Conservation (phyloP, 2,797 vertebrate genomes). For the Bryconaethiops microstoma region DNA sequence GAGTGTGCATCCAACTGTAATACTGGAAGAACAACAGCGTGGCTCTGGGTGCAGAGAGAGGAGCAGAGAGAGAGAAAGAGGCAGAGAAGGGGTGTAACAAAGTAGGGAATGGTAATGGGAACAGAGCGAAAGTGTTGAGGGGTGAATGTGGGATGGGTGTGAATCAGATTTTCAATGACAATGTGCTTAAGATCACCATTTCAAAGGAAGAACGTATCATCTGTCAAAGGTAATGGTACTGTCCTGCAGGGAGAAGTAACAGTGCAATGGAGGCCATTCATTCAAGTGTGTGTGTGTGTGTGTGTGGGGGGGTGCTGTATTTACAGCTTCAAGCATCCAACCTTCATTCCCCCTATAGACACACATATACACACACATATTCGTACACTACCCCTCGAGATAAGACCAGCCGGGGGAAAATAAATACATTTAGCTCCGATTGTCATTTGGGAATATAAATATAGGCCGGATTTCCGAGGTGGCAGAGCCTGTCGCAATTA, state of each 20-base stretch:
- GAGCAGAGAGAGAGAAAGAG: slow-evolving; percentile 33
- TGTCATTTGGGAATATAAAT: slow-evolving; percentile 61
- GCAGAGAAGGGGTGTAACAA: slow-evolving; percentile 26
- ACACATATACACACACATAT: slow-evolving; percentile 19
- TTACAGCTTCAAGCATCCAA: slow-evolving; percentile 48
- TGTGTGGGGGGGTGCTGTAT: slow-evolving; percentile 41
- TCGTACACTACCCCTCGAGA: not conserved
- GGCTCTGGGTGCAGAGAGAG: slow-evolving; percentile 59
- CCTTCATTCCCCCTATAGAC: slow-evolving; percentile 52
- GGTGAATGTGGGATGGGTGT: slow-evolving; percentile 58
- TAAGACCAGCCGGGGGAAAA: slow-evolving; percentile 64
- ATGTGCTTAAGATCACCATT: slow-evolving; percentile 74
- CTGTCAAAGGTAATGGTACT: slow-evolving; percentile 79
- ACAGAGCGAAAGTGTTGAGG: slow-evolving; percentile 49
- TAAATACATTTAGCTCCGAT: slow-evolving; percentile 72
- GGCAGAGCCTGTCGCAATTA: slow-evolving; percentile 62
- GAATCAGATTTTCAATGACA: slow-evolving; percentile 80
- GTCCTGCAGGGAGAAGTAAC: slow-evolving; percentile 74
- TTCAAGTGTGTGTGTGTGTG: slow-evolving; percentile 58
- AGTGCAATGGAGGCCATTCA: slow-evolving; percentile 76
- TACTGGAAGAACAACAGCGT: slow-evolving; percentile 58
- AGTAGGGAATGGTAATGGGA: slow-evolving; percentile 23
- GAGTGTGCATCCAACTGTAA: not conserved
- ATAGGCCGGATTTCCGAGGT: slow-evolving; percentile 71
- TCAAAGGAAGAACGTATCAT: slow-evolving; percentile 76